Percentiles rank a stretch among this genome's conserved stretches.
Evolutionary conservation across 1,140 invertebrate genomes (phyloP).

Genomic region (Papilio xuthus): DNA sequence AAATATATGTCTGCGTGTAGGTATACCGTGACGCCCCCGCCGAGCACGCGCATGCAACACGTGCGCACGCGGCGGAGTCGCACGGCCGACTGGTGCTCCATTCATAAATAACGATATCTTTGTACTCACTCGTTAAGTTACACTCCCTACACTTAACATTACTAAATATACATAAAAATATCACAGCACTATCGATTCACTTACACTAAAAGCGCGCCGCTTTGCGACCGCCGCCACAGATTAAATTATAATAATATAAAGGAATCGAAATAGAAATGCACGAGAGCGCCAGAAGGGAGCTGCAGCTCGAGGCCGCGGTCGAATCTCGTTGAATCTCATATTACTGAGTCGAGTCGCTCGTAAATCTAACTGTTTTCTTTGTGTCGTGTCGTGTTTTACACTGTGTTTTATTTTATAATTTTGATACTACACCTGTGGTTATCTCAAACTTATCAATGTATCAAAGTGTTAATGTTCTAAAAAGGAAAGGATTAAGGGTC

Average conservation of each 20-base stretch:
- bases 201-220: conserved; percentile 74
- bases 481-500: neutral
- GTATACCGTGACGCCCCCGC: neutral
- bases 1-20: conserved; percentile 17
- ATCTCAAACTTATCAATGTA: neutral
- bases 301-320: neutral
- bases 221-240: conserved; percentile 65
- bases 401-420: neutral
- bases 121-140: conserved; percentile 73
- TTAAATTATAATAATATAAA: conserved; percentile 67
- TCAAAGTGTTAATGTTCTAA: neutral
- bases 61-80: conserved; percentile 23
- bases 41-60: neutral
- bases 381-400: too few species aligned
- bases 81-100: conserved; percentile 38
- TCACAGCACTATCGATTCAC: conserved; percentile 81
- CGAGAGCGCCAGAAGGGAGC: conserved; percentile 52
- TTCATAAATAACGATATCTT: conserved; percentile 65
- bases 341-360: conserved; percentile 18
- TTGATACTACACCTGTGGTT: neutral
- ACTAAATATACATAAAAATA: conserved; percentile 81
- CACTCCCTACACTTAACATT: conserved; percentile 69
- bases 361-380: neutral
- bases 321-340: conserved; percentile 38
- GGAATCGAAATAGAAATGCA: conserved; percentile 77